Base-by-base conservation (phyloP, 2,888 invertebrate species). In the Eucera pruinosa region DNA sequence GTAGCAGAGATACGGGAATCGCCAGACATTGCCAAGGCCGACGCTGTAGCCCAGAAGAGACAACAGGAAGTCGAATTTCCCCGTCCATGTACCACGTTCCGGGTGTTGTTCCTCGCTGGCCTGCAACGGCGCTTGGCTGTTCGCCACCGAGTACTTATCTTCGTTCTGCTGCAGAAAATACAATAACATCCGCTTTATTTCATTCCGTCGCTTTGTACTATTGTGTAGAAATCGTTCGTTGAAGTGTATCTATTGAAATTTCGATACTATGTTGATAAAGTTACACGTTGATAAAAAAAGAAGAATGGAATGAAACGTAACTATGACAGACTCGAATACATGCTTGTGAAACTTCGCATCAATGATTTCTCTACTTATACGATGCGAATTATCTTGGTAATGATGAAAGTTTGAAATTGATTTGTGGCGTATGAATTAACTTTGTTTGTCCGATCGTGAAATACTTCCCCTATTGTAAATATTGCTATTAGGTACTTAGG, bases 1-100 rank as follows among this genome's bases (percentile, higher is more conserved):
- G 90, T 96, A 96, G 91, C 96, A 96, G 30, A 96, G 93, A 90
- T 96, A 96, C 2, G 96, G 96, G 91, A 96, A 96, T 27, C 96
- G 93, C 96, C 96, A 96, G 20, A 96, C 96, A 89, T 96, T 96
- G 80, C 96, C 96, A 67, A 96, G 92, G 2, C 96, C 96, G 61
- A 96, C 96, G 78, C 95, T 95, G 90, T 96, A 96, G 33, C 96
- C 96, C 75, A 96, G 92, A 73, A 96, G 93, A 11, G 96, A 96
- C 41, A 96, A 93, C 27, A 96, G 93, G 90, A 96, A 96, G 92
- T 96, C 96, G 88, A 95, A 95, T 71, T 95, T 94, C n/a, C 96
- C 96, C 15, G 95, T 95, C 96, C 96, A 96, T 88, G 95, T 95
- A 75, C 95, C 95, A 5, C 96, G 94, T 86, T 94, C 95, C 11